These are phyloP conservation scores for Solea senegalensis DNA, from an alignment of 2,113 vertebrate species.

Conservation along the genomic window DNA sequence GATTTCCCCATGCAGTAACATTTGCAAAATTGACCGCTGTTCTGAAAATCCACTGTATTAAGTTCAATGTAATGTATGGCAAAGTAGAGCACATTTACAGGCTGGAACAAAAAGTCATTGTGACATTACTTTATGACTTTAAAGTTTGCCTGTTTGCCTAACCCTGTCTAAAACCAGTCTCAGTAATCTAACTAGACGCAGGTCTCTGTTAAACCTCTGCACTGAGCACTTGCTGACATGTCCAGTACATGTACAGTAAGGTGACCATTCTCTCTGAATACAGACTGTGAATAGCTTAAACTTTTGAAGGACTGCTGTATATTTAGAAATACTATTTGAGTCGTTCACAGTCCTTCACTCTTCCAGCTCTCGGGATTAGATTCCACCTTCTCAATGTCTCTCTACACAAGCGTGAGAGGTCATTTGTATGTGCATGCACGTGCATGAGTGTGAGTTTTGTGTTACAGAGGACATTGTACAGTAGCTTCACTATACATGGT, in stretches of 20 bases:
- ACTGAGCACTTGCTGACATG: background rate
- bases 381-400: slow-evolving; percentile 33
- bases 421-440: slow-evolving; percentile 1
- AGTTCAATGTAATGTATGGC: too few species aligned
- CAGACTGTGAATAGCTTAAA: slow-evolving; percentile 61
- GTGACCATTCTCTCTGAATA: slow-evolving; percentile 10
- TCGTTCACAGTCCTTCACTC: slow-evolving; percentile 11
- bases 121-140: too few species aligned
- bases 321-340: slow-evolving; percentile 51
- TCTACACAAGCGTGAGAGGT: slow-evolving; percentile 2
- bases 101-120: too few species aligned
- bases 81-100: too few species aligned
- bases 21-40: too few species aligned
- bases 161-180: background rate
- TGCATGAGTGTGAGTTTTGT: slow-evolving; percentile 28
- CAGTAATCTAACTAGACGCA: background rate
- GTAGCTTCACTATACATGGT: slow-evolving; percentile 50
- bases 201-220: background rate
- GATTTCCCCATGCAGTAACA: too few species aligned
- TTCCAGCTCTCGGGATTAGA: slow-evolving; percentile 21
- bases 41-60: too few species aligned
- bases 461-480: slow-evolving; percentile 62
- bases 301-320: slow-evolving; percentile 69
- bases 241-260: slow-evolving; percentile 49
- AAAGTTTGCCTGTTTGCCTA: background rate